Conservation (phyloP, 2,797 vertebrate species). For the Loris lydekkerianus region DNA sequence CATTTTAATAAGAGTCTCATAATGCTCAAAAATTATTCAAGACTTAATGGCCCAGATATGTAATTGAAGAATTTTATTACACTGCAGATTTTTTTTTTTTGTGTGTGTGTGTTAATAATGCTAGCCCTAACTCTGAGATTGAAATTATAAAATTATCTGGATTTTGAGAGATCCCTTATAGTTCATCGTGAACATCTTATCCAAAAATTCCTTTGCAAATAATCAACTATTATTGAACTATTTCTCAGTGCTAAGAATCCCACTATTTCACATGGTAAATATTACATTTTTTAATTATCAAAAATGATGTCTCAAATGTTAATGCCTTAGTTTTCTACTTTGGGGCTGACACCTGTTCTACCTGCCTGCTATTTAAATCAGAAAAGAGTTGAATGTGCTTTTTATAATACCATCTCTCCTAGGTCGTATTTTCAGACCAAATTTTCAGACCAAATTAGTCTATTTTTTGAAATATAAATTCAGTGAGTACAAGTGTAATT, state of each 20-base stretch:
- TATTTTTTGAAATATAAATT: neutral
- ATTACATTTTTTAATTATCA: neutral
- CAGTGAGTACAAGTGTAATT: neutral
- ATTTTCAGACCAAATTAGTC: neutral
- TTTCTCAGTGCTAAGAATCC: neutral
- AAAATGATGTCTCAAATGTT: neutral
- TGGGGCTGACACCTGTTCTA: neutral
- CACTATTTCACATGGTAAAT: neutral
- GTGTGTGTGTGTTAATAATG: neutral
- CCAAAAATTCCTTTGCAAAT: neutral
- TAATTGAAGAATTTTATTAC: neutral
- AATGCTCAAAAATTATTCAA: neutral
- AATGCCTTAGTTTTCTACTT: neutral
- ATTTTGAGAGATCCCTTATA: neutral
- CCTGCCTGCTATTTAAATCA: neutral
- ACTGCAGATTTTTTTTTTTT: neutral
- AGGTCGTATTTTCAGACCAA: neutral
- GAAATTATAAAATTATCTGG: neutral
- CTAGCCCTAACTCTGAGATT: neutral
- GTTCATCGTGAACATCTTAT: neutral
- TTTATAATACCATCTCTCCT: fast-evolving
- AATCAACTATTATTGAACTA: neutral
- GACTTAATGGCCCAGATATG: neutral
- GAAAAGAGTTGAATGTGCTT: neutral
- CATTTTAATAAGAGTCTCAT: slow-evolving; percentile 47